Conservation (phyloP, 2,888 invertebrate genomes). For the Lathronympha strigana region DNA sequence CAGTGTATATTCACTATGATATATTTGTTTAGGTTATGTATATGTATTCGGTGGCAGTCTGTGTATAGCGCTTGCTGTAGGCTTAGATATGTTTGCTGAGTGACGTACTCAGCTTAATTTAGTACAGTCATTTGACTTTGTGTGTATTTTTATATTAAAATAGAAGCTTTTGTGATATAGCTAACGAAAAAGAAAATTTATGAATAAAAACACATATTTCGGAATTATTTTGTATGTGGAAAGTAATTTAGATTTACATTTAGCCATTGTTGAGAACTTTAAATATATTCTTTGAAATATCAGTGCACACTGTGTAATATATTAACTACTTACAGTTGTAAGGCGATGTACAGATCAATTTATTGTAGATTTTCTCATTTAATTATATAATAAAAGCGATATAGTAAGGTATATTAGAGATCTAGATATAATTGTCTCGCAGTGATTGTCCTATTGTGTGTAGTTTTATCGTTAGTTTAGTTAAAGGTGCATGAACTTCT, state of each 20-base stretch:
- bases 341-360: slow-evolving; percentile 55
- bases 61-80: slow-evolving; percentile 17
- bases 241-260: slow-evolving; percentile 42
- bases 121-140: slow-evolving; percentile 64
- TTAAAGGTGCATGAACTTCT: slow-evolving; percentile 64
- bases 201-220: slow-evolving; percentile 53
- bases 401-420: slow-evolving; percentile 55
- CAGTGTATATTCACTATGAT: slow-evolving; percentile 35
- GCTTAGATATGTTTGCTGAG: slow-evolving; percentile 24
- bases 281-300: slow-evolving; percentile 39
- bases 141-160: slow-evolving; percentile 66
- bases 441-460: slow-evolving; percentile 43
- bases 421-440: slow-evolving; percentile 43
- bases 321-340: slow-evolving; percentile 45
- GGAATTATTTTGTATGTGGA: slow-evolving; percentile 43
- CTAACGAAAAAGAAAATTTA: slow-evolving; percentile 55
- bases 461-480: slow-evolving; percentile 50
- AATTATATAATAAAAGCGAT: slow-evolving; percentile 56
- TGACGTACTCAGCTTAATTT: slow-evolving; percentile 41
- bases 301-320: slow-evolving; percentile 56
- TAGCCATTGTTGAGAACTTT: slow-evolving; percentile 44
- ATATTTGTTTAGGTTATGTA: slow-evolving; percentile 22
- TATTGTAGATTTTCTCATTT: slow-evolving; percentile 53
- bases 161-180: slow-evolving; percentile 73
- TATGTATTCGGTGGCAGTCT: slow-evolving; percentile 32